Conservation (phyloP, 2,797 vertebrate genomes). For the Myotis pilosus region DNA sequence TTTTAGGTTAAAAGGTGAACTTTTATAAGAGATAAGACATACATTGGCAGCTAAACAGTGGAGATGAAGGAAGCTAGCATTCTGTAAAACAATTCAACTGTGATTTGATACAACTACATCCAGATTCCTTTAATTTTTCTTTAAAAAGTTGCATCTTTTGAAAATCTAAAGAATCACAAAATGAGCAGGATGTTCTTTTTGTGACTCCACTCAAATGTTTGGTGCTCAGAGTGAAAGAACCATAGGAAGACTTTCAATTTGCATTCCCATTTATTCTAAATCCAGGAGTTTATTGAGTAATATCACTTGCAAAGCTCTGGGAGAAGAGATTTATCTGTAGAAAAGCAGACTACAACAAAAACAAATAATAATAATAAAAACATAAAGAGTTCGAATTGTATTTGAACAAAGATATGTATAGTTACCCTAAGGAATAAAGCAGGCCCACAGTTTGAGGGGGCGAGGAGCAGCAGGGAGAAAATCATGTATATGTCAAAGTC, state of each 20-base stretch:
- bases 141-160: constrained; percentile 17
- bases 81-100: not conserved
- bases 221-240: not conserved
- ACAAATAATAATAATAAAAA: constrained; percentile 12
- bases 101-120: not conserved
- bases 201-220: not conserved
- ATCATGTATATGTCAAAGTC: not conserved
- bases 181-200: not conserved
- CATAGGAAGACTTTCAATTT: not conserved
- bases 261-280: not conserved
- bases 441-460: not conserved
- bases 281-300: not conserved
- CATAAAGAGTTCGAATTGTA: not conserved
- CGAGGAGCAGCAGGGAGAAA: not conserved
- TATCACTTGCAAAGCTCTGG: not conserved
- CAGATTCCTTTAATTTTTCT: constrained; percentile 21
- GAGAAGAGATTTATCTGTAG: not conserved
- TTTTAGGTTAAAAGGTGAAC: not conserved
- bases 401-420: not conserved
- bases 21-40: constrained; percentile 26
- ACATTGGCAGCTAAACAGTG: not conserved
- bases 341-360: not conserved
- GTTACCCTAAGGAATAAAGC: not conserved
- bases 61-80: not conserved
- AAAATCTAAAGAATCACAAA: not conserved